Percentiles rank a stretch among this genome's conserved stretches.
phyloP scores from a whole-genome alignment of 2,797 vertebrate genomes.

The Acanthis flammea region DNA sequence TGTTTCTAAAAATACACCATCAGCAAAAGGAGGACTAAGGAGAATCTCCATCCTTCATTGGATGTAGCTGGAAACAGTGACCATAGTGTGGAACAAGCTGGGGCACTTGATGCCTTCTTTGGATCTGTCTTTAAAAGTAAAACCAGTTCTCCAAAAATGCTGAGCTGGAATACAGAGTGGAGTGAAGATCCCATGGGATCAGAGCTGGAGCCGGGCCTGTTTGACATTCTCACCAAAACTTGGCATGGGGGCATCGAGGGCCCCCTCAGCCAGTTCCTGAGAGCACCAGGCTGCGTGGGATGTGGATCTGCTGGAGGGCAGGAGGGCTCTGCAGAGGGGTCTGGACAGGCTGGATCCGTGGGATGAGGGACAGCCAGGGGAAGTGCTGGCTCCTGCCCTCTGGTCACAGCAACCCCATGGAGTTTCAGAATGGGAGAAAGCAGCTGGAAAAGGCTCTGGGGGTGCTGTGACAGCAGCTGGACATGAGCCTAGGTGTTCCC shows the following conservation, averaged over 20 bases:
- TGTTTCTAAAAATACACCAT: neutral
- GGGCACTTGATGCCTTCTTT: neutral
- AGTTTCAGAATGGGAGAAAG: neutral
- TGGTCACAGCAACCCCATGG: neutral
- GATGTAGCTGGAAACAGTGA: neutral
- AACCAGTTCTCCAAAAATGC: neutral
- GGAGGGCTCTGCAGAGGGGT: neutral
- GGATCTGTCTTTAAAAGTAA: neutral
- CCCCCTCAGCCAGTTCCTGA: too few relatives aligned
- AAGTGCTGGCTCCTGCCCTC: neutral
- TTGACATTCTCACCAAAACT: neutral
- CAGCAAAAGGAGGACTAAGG: neutral
- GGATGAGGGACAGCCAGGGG: neutral
- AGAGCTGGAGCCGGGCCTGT: too few relatives aligned
- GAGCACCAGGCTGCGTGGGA: neutral
- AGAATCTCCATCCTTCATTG: neutral
- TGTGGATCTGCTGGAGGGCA: neutral
- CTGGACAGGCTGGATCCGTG: neutral
- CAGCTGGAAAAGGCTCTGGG: neutral
- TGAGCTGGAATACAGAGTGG: neutral
- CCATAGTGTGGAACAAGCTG: neutral
- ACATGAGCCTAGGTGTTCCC: neutral
- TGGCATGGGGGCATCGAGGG: fast-evolving
- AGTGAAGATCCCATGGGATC: neutral
- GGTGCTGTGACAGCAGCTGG: neutral